Evolutionary conservation across 2,888 invertebrate genomes (phyloP).

Genomic region (Acanthopleura granulata): DNA sequence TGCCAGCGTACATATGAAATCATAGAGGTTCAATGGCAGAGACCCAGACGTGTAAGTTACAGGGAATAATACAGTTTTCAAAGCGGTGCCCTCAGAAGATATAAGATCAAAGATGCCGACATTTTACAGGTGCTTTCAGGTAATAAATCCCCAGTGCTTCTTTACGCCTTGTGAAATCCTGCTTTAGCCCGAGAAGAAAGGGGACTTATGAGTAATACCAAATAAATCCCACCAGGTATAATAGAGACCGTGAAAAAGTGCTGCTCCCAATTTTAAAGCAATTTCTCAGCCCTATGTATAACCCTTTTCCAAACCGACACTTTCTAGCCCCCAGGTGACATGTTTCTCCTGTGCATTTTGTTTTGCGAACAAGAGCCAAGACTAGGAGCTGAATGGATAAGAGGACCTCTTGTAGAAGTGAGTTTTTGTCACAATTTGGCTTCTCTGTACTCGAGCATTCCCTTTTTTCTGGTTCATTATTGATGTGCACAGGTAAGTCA

Average conservation of each 20-base stretch:
- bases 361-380: too few relatives aligned
- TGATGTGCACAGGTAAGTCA: too few relatives aligned
- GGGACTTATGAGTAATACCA: slow-evolving; percentile 13
- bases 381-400: too few relatives aligned
- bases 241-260: neutral
- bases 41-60: neutral
- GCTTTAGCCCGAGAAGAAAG: neutral
- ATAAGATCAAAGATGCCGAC: slow-evolving; percentile 6
- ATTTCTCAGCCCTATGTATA: neutral
- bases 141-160: slow-evolving; percentile 14
- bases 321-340: too few relatives aligned
- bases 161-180: slow-evolving; percentile 13
- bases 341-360: too few relatives aligned
- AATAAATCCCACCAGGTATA: neutral
- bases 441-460: too few relatives aligned
- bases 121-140: slow-evolving; percentile 10
- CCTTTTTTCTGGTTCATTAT: too few relatives aligned
- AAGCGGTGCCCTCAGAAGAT: slow-evolving; percentile 4
- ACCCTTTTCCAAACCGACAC: too few relatives aligned
- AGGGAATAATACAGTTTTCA: slow-evolving; percentile 15
- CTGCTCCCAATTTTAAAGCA: neutral
- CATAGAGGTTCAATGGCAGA: neutral
- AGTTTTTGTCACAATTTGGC: too few relatives aligned
- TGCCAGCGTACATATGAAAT: slow-evolving; percentile 17
- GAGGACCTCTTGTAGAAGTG: too few relatives aligned